Evolutionary conservation across 2,888 invertebrate genomes (phyloP).

Genomic region (Muscina levida): DNA sequence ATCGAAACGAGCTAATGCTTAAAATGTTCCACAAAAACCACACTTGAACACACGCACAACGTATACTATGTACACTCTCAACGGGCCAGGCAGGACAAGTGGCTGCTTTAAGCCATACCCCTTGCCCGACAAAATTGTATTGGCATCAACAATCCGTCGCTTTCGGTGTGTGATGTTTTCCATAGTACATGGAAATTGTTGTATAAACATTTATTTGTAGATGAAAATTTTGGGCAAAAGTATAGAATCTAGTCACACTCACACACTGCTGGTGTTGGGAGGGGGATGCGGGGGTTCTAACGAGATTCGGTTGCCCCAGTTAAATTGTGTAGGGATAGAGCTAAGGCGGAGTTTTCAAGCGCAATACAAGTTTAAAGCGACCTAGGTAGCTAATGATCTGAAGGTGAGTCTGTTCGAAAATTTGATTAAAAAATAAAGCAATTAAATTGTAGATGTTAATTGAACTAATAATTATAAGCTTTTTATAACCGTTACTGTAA

Average conservation of each 20-base stretch:
- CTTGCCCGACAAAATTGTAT: slow-evolving; percentile 47
- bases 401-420: too few species aligned
- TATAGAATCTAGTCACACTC: not conserved
- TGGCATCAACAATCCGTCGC: slow-evolving; percentile 4
- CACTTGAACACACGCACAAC: slow-evolving; percentile 18
- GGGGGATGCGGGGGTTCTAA: not conserved
- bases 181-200: slow-evolving; percentile 53
- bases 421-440: too few species aligned
- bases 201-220: slow-evolving; percentile 62
- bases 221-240: slow-evolving; percentile 19
- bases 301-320: too few species aligned
- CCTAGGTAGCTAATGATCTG: too few species aligned
- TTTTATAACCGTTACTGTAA: too few species aligned
- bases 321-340: too few species aligned
- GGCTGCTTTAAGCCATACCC: not conserved
- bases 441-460: too few species aligned
- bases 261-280: not conserved
- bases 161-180: too few species aligned
- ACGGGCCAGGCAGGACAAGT: not conserved
- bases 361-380: too few species aligned
- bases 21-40: slow-evolving; percentile 51
- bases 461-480: too few species aligned
- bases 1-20: slow-evolving; percentile 60
- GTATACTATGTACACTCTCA: too few species aligned
- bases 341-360: too few species aligned